A percentile compares a stretch with the other conserved stretches of the same genome.
Conservation (phyloP, 2,113 vertebrate species). For the Octodon degus region DNA sequence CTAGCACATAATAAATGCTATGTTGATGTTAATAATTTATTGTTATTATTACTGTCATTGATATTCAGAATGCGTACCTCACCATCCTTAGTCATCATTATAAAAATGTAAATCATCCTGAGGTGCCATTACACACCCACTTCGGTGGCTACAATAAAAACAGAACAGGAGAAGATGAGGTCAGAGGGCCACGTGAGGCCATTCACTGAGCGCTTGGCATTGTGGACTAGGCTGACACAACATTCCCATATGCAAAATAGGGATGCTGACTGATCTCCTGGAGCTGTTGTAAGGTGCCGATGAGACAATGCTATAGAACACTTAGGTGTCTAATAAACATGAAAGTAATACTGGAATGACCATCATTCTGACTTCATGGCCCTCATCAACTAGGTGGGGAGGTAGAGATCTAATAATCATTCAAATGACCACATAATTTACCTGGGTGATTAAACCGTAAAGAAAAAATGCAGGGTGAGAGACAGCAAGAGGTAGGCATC, state of each 20-base stretch:
- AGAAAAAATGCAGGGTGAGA: background rate
- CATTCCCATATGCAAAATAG: background rate
- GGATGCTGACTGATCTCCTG: background rate
- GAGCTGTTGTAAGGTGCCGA: background rate
- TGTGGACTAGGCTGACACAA: background rate
- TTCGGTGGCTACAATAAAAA: background rate
- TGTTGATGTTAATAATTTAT: background rate
- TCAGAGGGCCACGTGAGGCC: background rate
- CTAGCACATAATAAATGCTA: background rate
- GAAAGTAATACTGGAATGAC: background rate
- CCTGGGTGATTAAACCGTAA: background rate
- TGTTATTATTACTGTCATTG: background rate
- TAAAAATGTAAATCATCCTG: background rate
- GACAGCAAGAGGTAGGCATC: background rate
- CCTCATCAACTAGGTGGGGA: background rate
- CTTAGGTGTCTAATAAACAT: background rate
- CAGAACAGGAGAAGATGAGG: background rate
- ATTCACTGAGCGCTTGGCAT: background rate
- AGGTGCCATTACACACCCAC: background rate
- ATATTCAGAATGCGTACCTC: background rate
- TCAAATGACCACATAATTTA: conserved; percentile 6
- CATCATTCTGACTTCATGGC: conserved; percentile 26
- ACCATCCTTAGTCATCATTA: conserved; percentile 2
- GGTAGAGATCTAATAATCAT: background rate
- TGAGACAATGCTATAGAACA: background rate